Percentiles rank a stretch among this genome's conserved stretches.
Evolutionary conservation across 2,888 invertebrate genomes (phyloP).

Genomic region (Salticus scenicus): DNA sequence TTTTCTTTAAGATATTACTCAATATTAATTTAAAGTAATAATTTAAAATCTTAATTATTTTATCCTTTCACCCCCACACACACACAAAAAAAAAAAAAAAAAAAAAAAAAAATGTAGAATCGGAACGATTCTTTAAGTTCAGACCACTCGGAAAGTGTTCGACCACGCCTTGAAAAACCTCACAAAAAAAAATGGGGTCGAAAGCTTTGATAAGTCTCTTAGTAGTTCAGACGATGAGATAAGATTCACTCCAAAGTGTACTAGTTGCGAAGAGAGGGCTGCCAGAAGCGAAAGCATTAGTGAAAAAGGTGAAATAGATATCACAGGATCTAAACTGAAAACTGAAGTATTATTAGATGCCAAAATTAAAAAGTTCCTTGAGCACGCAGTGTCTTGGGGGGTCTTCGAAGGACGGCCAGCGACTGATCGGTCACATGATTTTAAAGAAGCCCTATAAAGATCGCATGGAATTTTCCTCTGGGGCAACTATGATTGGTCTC

Average conservation of each 20-base stretch:
- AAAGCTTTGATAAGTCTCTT: constrained; percentile 77
- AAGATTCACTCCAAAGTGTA: constrained; percentile 91
- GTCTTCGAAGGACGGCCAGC: constrained; percentile 91
- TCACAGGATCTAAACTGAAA: constrained; percentile 83
- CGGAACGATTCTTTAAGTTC: constrained; percentile 79
- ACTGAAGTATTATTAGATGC: constrained; percentile 90
- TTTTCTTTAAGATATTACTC: too few species aligned
- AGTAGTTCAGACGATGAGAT: constrained; percentile 92
- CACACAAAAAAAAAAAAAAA: too few species aligned
- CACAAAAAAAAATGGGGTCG: constrained; percentile 76
- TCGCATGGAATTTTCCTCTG: constrained; percentile 80
- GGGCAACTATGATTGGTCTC: constrained; percentile 92
- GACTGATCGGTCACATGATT: constrained; percentile 98
- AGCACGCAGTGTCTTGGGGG: constrained; percentile 97
- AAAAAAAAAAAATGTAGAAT: constrained; percentile 58
- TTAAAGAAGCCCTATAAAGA: constrained; percentile 80
- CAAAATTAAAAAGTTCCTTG: constrained; percentile 94
- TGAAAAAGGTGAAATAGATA: constrained; percentile 78
- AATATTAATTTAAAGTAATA: too few species aligned
- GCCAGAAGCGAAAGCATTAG: constrained; percentile 78
- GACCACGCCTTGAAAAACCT: constrained; percentile 77
- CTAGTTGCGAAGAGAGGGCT: constrained; percentile 82
- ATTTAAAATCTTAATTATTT: too few species aligned
- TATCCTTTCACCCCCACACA: too few species aligned
- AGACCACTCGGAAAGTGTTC: constrained; percentile 78